Percentiles rank a stretch among this genome's conserved stretches.
phyloP scores from a whole-genome alignment of 2,797 vertebrate genomes.

The Falco berigora region DNA sequence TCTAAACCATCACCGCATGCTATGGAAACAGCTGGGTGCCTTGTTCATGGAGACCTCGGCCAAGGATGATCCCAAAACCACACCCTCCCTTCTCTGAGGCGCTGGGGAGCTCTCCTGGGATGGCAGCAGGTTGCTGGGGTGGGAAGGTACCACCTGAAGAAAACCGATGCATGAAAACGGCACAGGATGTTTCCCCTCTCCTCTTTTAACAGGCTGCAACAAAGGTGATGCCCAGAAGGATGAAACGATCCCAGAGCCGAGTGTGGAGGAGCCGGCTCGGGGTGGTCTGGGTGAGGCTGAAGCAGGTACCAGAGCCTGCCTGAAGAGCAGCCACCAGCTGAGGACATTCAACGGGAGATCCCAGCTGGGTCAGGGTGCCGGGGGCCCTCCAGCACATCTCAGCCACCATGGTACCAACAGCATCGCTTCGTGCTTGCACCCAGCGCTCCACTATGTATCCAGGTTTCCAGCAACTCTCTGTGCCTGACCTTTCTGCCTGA shows the following conservation, averaged over 20 bases:
- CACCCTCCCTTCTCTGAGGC: neutral
- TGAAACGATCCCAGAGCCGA: fast-evolving
- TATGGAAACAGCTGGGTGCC: neutral
- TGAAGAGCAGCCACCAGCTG: neutral
- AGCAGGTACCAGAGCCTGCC: neutral
- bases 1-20: neutral
- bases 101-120: neutral
- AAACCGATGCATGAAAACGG: neutral
- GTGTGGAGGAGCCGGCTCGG: fast-evolving
- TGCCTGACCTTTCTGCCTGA: neutral
- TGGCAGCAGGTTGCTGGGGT: neutral
- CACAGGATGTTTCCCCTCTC: neutral
- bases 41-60: neutral
- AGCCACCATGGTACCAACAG: neutral
- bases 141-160: neutral
- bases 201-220: neutral
- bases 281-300: fast-evolving
- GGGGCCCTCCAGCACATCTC: neutral
- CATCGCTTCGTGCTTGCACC: neutral
- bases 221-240: neutral
- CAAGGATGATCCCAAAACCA: neutral
- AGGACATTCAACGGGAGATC: neutral
- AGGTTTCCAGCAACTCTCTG: neutral
- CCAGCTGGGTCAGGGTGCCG: too few species aligned
- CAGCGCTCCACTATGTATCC: fast-evolving